Conservation (phyloP, 2,113 vertebrate species). For the Thymallus thymallus region DNA sequence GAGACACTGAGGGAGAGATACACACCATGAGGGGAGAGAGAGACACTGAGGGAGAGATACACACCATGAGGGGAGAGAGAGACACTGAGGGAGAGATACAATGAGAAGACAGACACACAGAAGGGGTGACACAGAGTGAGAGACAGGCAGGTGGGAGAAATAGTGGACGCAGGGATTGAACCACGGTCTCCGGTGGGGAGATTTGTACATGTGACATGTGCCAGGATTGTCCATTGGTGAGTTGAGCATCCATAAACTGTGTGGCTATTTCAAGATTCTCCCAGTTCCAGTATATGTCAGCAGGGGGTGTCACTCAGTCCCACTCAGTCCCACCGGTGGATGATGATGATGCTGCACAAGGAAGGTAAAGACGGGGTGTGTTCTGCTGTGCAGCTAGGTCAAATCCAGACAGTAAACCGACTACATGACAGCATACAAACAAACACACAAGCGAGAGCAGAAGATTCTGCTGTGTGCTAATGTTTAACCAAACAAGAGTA, state of each 20-base stretch:
- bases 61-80: constrained; percentile 20
- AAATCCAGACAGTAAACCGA: constrained; percentile 17
- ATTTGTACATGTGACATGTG: no score
- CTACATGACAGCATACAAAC: constrained; percentile 29
- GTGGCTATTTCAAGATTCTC: neutral
- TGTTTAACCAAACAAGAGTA: constrained; percentile 36
- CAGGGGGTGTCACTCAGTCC: neutral
- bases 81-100: neutral
- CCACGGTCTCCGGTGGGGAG: no score
- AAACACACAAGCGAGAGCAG: constrained; percentile 17
- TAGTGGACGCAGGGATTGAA: no score
- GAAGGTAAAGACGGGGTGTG: neutral
- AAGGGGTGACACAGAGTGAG: no score
- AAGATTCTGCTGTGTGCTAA: constrained; percentile 14
- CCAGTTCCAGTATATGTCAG: neutral
- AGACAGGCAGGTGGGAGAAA: no score
- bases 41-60: constrained; percentile 60
- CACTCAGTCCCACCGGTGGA: constrained; percentile 17
- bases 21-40: neutral
- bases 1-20: constrained; percentile 28
- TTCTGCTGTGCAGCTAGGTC: constrained; percentile 20
- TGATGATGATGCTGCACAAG: neutral
- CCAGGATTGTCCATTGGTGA: neutral
- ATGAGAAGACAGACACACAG: no score
- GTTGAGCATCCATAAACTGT: neutral